Evolutionary conservation across 2,888 invertebrate genomes (phyloP).

Genomic region (Graphium colonna): DNA sequence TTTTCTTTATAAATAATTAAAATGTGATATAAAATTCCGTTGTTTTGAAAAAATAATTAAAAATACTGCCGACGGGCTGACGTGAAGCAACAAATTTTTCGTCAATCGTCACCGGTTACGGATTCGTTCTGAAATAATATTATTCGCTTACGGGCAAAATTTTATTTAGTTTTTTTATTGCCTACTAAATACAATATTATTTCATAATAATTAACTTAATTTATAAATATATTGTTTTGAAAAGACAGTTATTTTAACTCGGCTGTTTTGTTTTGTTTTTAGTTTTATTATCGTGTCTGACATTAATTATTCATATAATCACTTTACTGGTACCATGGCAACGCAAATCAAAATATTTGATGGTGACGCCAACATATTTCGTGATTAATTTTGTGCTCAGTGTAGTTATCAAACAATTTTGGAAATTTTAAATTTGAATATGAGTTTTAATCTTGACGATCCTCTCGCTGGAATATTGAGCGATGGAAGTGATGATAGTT

Average conservation of each 20-base stretch:
- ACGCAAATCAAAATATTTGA: neutral
- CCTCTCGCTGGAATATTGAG: conserved; percentile 83
- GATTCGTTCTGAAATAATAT: neutral
- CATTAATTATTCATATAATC: too few species aligned
- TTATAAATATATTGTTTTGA: too few species aligned
- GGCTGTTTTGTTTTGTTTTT: too few species aligned
- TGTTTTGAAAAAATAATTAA: conserved; percentile 73
- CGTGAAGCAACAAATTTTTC: conserved; percentile 71
- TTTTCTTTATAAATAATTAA: conserved; percentile 38
- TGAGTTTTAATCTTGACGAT: conserved; percentile 73
- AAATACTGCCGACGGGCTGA: conserved; percentile 68
- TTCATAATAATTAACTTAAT: too few species aligned
- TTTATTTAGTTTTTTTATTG: too few species aligned
- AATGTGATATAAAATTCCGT: conserved; percentile 39
- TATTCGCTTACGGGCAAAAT: neutral
- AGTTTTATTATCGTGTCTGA: too few species aligned
- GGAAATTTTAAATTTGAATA: too few species aligned
- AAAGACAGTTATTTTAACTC: too few species aligned
- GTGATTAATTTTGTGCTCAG: neutral
- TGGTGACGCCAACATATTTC: neutral
- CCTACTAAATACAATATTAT: too few species aligned
- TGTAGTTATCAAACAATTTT: too few species aligned
- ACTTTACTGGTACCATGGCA: conserved; percentile 56
- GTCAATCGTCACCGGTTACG: conserved; percentile 34
- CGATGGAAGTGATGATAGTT: conserved; percentile 86